Evolutionary conservation across 2,888 invertebrate species (phyloP).

Genomic region (Eristalis arbustorum): DNA sequence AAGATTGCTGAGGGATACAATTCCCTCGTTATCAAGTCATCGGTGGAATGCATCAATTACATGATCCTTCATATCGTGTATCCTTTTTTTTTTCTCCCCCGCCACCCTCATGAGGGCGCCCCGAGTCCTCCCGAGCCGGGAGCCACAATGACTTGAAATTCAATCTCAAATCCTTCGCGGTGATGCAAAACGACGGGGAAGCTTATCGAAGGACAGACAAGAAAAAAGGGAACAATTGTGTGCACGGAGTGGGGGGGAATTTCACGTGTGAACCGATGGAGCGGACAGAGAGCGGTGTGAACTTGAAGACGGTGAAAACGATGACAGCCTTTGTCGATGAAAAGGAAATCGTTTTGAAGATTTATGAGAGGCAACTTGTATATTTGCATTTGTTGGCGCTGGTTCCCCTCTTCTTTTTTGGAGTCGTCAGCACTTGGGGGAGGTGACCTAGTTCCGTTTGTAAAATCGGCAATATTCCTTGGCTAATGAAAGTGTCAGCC

Average conservation of each 20-base stretch:
- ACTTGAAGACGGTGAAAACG: not conserved
- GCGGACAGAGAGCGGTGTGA: not conserved
- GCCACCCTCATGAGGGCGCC: not conserved
- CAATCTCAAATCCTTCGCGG: not conserved
- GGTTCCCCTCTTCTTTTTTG: not conserved
- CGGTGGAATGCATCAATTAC: not conserved
- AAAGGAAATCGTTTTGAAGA: conserved; percentile 18
- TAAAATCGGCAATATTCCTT: not conserved
- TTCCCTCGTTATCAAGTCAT: not conserved
- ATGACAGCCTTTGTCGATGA: not conserved
- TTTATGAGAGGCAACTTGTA: conserved; percentile 11
- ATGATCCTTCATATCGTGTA: not conserved
- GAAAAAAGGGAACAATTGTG: conserved; percentile 9
- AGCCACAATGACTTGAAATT: not conserved
- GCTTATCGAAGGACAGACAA: not conserved
- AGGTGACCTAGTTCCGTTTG: not conserved
- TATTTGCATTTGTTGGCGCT: not conserved
- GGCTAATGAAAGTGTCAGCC: not conserved
- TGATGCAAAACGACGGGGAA: not conserved
- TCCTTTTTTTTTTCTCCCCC: not conserved
- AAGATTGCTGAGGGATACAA: not conserved
- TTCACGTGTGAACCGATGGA: not conserved
- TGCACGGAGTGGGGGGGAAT: not conserved
- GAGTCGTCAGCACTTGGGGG: not conserved
- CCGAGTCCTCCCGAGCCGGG: too few species aligned